Conservation (phyloP, 1,140 invertebrate genomes). For the Neotoxoptera formosana region DNA sequence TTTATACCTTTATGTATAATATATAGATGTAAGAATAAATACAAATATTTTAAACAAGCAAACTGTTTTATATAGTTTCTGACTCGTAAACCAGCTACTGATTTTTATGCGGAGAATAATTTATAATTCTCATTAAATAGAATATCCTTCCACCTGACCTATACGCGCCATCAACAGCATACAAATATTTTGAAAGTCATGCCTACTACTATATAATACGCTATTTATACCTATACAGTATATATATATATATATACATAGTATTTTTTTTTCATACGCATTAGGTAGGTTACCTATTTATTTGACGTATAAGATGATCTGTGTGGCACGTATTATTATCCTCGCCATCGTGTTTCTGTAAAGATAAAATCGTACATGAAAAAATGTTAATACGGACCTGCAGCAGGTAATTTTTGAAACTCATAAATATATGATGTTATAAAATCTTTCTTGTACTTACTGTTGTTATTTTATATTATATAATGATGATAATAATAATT, state of each 20-base stretch:
- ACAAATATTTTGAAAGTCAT: not conserved
- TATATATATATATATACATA: too few relatives aligned
- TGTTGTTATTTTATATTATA: not conserved
- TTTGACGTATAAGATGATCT: not conserved
- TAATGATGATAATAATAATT: not conserved
- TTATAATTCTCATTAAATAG: not conserved
- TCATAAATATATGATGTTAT: not conserved
- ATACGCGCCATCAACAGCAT: not conserved
- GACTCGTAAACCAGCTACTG: not conserved
- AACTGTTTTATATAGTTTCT: not conserved
- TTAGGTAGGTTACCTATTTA: not conserved
- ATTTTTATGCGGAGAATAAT: not conserved
- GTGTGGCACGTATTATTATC: not conserved
- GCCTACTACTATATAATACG: not conserved
- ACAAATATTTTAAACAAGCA: not conserved
- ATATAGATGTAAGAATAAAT: not conserved
- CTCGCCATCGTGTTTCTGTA: not conserved
- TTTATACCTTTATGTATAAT: not conserved
- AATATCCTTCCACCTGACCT: not conserved
- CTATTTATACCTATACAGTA: too few relatives aligned
- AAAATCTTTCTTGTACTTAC: not conserved
- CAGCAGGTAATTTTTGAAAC: too few relatives aligned
- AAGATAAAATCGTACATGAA: not conserved
- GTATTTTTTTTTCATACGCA: not conserved
- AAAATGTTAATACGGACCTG: not conserved